Evolutionary conservation across 30 jellyfish, hydroid and myxozoan species (phyloP).

Genomic region (Hydractinia symbiolongicarpus): DNA sequence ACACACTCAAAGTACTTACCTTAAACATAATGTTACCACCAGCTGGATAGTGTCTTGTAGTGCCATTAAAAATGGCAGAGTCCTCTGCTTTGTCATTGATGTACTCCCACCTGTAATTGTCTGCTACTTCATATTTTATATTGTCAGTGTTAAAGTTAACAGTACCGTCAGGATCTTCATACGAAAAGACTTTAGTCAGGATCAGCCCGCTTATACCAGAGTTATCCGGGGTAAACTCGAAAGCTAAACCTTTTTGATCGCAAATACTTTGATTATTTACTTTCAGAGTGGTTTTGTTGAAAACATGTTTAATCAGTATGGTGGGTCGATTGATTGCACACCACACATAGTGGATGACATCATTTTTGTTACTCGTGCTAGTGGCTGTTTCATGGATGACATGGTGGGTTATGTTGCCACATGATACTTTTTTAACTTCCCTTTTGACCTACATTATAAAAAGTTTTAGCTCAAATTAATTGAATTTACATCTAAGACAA

Average conservation of each 20-base stretch:
- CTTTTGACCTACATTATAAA: too few relatives aligned
- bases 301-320: constrained; percentile 53
- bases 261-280: constrained; percentile 30
- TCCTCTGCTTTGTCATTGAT: constrained; percentile 18
- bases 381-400: constrained; percentile 21
- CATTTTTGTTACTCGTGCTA: not conserved
- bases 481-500: too few relatives aligned
- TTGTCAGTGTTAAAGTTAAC: not conserved
- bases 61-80: constrained; percentile 16
- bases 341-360: constrained; percentile 70
- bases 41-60: not conserved
- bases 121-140: constrained; percentile 25
- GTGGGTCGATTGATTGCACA: constrained; percentile 67
- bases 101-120: constrained; percentile 52
- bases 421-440: too few relatives aligned
- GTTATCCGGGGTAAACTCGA: constrained; percentile 48
- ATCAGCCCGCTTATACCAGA: constrained; percentile 45
- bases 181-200: constrained; percentile 43
- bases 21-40: not conserved
- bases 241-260: constrained; percentile 14
- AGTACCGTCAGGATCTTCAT: constrained; percentile 47
- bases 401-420: not conserved
- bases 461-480: too few relatives aligned
- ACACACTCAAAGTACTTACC: not conserved
- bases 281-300: constrained; percentile 27